phyloP scores from a whole-genome alignment of 2,113 vertebrate genomes.

The Cyprinus carpio region DNA sequence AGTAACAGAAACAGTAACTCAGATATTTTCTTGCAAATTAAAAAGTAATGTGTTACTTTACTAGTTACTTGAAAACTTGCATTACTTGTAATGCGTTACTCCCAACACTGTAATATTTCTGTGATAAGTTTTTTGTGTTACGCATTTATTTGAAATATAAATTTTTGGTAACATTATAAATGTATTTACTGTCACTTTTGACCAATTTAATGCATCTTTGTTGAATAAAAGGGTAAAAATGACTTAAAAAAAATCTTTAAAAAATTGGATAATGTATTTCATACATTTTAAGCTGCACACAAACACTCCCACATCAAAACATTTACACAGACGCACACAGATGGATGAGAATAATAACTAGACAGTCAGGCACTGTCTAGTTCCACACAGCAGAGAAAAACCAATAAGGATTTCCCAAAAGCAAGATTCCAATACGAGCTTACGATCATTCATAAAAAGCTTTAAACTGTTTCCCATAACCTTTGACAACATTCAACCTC shows the following conservation, averaged over 20 bases:
- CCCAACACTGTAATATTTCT: too few species aligned
- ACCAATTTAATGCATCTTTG: background rate
- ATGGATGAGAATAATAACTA: background rate
- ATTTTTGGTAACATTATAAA: background rate
- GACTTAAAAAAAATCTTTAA: too few species aligned
- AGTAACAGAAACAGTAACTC: too few species aligned
- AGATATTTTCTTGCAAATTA: too few species aligned
- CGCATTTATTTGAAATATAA: background rate
- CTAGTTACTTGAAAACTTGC: too few species aligned
- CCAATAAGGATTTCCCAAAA: slow-evolving; percentile 34
- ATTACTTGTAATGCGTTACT: too few species aligned
- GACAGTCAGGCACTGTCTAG: slow-evolving; percentile 8
- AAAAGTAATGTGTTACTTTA: too few species aligned
- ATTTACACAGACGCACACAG: background rate
- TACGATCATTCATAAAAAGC: slow-evolving; percentile 35
- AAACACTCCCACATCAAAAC: slow-evolving; percentile 5
- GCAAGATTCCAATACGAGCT: slow-evolving; percentile 8
- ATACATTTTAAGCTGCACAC: background rate
- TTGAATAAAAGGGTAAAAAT: background rate
- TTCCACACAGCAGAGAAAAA: background rate
- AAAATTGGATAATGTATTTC: background rate
- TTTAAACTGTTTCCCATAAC: slow-evolving; percentile 22
- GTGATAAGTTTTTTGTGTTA: background rate
- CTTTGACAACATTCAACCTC: slow-evolving; percentile 24
- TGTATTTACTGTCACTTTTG: background rate